Evolutionary conservation across 2,797 vertebrate species (phyloP).

Genomic region (Poecilia wingei): DNA sequence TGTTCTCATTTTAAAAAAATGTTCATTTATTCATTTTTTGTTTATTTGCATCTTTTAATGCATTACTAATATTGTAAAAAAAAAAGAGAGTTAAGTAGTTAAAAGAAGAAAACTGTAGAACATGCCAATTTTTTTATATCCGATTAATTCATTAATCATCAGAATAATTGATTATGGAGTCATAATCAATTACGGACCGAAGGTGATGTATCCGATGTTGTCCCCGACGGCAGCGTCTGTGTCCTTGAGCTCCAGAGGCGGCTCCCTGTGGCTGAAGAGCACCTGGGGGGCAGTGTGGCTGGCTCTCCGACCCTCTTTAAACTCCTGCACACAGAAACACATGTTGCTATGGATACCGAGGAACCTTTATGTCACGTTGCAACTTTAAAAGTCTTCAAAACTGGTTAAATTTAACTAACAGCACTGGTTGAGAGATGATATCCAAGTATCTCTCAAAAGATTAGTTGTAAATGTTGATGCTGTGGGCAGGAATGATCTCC

Average conservation of each 20-base stretch:
- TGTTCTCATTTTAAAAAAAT: too few relatives aligned
- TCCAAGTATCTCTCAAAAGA: not conserved
- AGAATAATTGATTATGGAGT: too few relatives aligned
- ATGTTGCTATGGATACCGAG: not conserved
- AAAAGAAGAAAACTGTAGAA: too few relatives aligned
- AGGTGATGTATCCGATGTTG: conserved; percentile 99
- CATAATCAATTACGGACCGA: conserved; percentile 80
- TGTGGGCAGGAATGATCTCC: not conserved
- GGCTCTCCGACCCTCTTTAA: conserved; percentile 98
- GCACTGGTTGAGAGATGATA: not conserved
- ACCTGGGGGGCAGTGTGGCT: conserved; percentile 99
- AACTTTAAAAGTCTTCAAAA: not conserved
- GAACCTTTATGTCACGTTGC: not conserved
- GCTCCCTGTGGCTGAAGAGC: conserved; percentile 97
- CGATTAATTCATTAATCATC: too few relatives aligned
- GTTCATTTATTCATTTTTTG: too few relatives aligned
- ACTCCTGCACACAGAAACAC: conserved; percentile 83
- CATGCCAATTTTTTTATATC: too few relatives aligned
- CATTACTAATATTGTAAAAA: too few relatives aligned
- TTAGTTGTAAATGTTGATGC: not conserved
- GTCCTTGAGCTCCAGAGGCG: conserved; percentile 96
- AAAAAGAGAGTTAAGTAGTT: too few relatives aligned
- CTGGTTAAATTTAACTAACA: not conserved
- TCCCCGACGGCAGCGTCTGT: conserved; percentile 94
- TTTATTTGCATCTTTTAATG: too few relatives aligned